A percentile compares a stretch with the other conserved stretches of the same genome.
Conservation (phyloP, 1,140 invertebrate genomes). For the Druon quercuslanigerum region DNA sequence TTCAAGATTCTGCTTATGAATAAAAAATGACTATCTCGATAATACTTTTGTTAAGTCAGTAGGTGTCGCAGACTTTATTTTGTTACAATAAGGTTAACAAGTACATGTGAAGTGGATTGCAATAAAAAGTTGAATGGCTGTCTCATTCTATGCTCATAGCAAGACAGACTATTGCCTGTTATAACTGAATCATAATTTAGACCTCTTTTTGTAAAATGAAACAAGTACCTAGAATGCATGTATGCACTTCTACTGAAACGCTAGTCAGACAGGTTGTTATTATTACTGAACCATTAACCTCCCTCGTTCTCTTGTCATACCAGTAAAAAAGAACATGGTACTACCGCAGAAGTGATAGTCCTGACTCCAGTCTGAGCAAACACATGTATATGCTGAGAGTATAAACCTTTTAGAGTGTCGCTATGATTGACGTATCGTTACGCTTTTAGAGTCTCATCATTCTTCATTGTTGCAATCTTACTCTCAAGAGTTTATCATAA, state of each 20-base stretch:
- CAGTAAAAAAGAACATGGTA: conserved; percentile 9
- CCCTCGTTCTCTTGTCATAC: conserved; percentile 17
- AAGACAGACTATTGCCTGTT: background rate
- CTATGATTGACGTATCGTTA: conserved; percentile 9
- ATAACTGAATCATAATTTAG: conserved; percentile 5
- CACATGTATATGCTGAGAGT: background rate
- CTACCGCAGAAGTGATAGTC: background rate
- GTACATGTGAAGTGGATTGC: no score
- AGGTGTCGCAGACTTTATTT: no score
- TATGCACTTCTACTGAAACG: background rate
- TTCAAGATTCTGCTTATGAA: no score
- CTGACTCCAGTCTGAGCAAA: conserved; percentile 8
- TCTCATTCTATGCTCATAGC: no score
- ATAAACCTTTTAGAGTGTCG: conserved; percentile 4
- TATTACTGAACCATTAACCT: conserved; percentile 23
- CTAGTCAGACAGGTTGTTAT: conserved; percentile 23
- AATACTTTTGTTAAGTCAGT: no score
- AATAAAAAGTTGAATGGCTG: no score
- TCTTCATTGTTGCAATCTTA: background rate
- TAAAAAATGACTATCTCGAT: no score
- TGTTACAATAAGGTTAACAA: no score
- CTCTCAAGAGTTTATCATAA: background rate
- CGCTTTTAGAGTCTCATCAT: background rate
- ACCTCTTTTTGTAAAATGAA: background rate
- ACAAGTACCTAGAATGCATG: background rate